phyloP scores from a whole-genome alignment of 2,113 vertebrate genomes.

The Prolemur simus region DNA sequence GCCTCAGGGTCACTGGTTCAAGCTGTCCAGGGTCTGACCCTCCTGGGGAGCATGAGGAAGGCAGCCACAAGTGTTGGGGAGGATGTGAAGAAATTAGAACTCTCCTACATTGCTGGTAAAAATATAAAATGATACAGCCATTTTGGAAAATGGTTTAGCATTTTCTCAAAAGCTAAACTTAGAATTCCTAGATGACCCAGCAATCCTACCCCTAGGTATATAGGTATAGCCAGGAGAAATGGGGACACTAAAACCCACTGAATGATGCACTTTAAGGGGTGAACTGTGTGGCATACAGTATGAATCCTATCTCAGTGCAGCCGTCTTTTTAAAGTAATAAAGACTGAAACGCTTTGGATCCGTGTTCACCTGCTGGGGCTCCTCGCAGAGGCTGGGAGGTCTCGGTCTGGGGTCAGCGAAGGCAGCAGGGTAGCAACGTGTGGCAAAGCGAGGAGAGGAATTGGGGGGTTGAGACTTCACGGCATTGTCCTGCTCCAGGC shows the following conservation, averaged over 20 bases:
- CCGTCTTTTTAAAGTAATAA: neutral
- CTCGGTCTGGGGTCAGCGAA: neutral
- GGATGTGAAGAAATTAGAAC: neutral
- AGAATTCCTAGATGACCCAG: neutral
- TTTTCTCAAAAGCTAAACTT: neutral
- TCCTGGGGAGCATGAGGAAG: too few species aligned
- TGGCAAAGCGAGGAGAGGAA: neutral
- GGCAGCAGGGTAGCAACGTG: neutral
- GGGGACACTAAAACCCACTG: neutral
- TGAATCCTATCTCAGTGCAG: neutral
- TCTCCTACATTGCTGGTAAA: neutral
- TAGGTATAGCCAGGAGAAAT: neutral
- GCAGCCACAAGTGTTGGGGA: neutral
- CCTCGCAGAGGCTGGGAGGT: neutral
- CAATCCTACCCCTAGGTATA: neutral
- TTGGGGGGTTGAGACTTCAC: neutral
- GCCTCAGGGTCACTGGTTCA: neutral
- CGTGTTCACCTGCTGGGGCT: neutral
- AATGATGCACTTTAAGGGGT: neutral
- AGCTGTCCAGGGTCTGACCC: neutral
- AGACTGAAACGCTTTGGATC: neutral
- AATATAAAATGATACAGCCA: neutral
- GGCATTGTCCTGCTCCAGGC: neutral
- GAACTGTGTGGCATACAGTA: neutral
- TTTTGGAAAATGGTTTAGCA: neutral